Base-by-base conservation (phyloP, 1,140 invertebrate genomes). In the Dreissena polymorpha region DNA sequence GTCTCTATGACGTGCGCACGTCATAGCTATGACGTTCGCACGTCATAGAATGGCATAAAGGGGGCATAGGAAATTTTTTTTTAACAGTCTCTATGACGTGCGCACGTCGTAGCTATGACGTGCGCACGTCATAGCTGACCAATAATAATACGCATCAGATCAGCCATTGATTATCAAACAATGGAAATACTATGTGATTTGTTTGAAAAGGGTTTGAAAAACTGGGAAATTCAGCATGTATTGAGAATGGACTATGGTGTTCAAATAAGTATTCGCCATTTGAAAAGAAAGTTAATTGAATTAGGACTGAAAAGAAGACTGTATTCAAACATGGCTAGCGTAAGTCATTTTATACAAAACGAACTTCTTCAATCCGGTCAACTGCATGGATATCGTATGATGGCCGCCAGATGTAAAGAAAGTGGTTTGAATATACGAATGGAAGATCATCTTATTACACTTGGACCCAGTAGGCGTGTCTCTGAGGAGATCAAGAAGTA, bases 371-470 rank as follows among this genome's bases (percentile, higher is more conserved):
- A 72, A 72, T 72, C 69, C 14, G 69, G 69, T 13, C 69, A 72
- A 53, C 49, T n/a, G 50, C 69, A 72, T 72, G 69, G 69, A 21
- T 72, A 72, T 53, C 69, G 69, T 51, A 72, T 72, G 16, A 72
- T 72, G 68, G 39, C 50, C 13, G 16, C 21, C 39, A 51, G 69
- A 14, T 72, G 69, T 23, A 14, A 53, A 25, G 69, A 14, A 8
- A 16, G 27, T 53, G 69, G 50, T 51, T 53, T 51, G 12, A 53
- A 51, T 72, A 39, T 53, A 14, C 12, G 69, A 53, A n/a, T 53
- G 49, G 27, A 72, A 10, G 67, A 69, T 72, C 8, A 72, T 53
- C 51, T 53, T 72, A n/a, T 10, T 10, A 10, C 27, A 72, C 27
- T 53, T 72, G 49, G 69, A 72, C 49, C 49, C 50, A 10, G 69